A percentile compares a stretch with the other conserved stretches of the same genome.
Evolutionary conservation across 2,113 vertebrate species (phyloP).

Genomic region (Aythya baeri): DNA sequence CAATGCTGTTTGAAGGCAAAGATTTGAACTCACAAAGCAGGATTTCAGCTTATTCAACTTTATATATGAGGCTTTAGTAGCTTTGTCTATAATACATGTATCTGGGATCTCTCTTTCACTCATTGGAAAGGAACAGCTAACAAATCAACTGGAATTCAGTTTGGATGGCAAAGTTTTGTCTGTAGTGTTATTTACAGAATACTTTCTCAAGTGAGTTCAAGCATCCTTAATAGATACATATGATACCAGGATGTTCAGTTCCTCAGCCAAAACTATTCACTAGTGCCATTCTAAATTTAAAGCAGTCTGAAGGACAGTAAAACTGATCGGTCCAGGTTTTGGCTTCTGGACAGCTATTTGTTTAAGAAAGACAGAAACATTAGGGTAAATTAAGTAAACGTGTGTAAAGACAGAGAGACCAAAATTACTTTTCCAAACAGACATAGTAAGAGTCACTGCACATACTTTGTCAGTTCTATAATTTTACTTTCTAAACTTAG

Average conservation of each 20-base stretch:
- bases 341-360: background rate
- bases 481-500: constrained; percentile 32
- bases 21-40: background rate
- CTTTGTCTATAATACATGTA: background rate
- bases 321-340: background rate
- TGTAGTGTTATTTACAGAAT: background rate
- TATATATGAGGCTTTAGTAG: background rate
- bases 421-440: constrained; percentile 32
- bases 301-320: background rate
- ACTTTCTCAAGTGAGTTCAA: background rate
- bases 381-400: background rate
- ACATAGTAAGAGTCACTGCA: constrained; percentile 3
- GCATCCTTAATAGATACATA: background rate
- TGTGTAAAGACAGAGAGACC: constrained; percentile 20
- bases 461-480: background rate
- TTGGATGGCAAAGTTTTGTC: background rate
- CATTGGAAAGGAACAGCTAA: background rate
- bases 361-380: background rate
- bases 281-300: background rate
- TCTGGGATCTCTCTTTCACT: background rate
- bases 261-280: background rate
- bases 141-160: background rate
- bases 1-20: background rate
- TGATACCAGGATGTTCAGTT: background rate
- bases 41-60: background rate